A percentile compares a stretch with the other conserved stretches of the same genome.
These are phyloP conservation scores for Trichoplax adhaerens DNA, from an alignment of 37 sponge, comb jelly and placozoan genomes.

Conservation along the genomic window DNA sequence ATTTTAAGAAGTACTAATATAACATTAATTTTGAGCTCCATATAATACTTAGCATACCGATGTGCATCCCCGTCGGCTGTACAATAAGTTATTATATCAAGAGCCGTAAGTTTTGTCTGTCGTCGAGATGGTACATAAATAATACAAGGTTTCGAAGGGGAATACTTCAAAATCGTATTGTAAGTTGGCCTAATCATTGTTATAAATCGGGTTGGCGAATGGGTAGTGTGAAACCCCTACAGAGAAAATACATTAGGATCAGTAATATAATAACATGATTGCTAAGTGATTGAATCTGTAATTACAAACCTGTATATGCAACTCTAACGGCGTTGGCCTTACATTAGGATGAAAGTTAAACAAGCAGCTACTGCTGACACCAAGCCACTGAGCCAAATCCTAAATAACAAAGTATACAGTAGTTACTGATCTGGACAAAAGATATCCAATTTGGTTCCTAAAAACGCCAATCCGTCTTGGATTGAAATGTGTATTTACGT, in stretches of 20 bases:
- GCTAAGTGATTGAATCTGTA: neutral
- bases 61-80: slow-evolving; percentile 72
- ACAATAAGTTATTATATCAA: slow-evolving; percentile 82
- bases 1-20: neutral
- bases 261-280: neutral
- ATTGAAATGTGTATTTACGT: too few species aligned
- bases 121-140: slow-evolving; percentile 94
- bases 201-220: slow-evolving; percentile 87
- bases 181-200: slow-evolving; percentile 95
- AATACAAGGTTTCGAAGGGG: slow-evolving; percentile 71
- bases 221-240: slow-evolving; percentile 73
- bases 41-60: neutral
- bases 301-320: slow-evolving; percentile 65
- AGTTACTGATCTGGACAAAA: too few species aligned
- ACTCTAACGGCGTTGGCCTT: slow-evolving; percentile 90
- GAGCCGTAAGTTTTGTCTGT: slow-evolving; percentile 87
- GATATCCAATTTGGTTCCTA: too few species aligned
- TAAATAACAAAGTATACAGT: neutral
- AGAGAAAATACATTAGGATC: neutral
- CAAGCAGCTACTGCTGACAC: slow-evolving; percentile 48
- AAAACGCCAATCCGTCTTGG: too few species aligned
- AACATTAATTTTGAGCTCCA: neutral
- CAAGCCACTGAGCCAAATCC: slow-evolving; percentile 97
- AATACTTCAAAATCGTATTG: slow-evolving; percentile 70
- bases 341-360: slow-evolving; percentile 95